Evolutionary conservation across 2,797 vertebrate genomes (phyloP), one percentile per base, ranked within the genome.

Genomic region (Astyanax mexicanus): DNA sequence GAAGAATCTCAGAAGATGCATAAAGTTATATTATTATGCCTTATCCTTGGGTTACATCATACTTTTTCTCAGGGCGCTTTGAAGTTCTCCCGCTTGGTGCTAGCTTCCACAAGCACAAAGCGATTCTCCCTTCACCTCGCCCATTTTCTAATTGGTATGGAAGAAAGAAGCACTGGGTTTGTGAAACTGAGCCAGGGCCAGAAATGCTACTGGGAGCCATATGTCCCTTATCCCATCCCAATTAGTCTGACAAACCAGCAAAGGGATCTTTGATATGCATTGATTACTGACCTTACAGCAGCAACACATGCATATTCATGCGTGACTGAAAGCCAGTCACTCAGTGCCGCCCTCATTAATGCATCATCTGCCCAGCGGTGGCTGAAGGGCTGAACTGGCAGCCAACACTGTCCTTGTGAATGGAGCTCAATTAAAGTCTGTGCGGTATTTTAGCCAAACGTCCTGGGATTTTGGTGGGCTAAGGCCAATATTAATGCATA

Each of bases 311-410:
- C 19, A 68, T 60, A 47, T 71, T 65, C 66, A 77, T 74, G 67
- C 66, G 44, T 37, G 40, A 77, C 60, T n/a, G 54, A 66, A 78
- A 75, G 15, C 54, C 27, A 45, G 47, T 67, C 66, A 55, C 42
- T 75, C 66, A 60, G 51, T 68, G 37, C 13, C 19, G 8, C 66
- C 29, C 58, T 75, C 77, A 83, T 77, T 45, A 77, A 73, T 68
- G 37, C 37, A 80, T 80, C 74, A 80, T 70, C 60, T 82, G 55
- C 21, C 42, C 64, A 38, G 69, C 54, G 25, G 19, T 49, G 61
- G 47, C 65, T 77, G 74, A 77, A 70, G 51, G 66, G 80, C 65
- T 68, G 32, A 55, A 66, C 54, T 82, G 58, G 12, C 69, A 70
- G 51, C 55, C 68, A 57, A 64, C 13, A 29, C 70, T 21, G 19